Percentiles rank a stretch among this genome's conserved stretches.
These are phyloP conservation scores for Papilio protenor DNA, from an alignment of 2,888 invertebrate species.

Conservation along the genomic window DNA sequence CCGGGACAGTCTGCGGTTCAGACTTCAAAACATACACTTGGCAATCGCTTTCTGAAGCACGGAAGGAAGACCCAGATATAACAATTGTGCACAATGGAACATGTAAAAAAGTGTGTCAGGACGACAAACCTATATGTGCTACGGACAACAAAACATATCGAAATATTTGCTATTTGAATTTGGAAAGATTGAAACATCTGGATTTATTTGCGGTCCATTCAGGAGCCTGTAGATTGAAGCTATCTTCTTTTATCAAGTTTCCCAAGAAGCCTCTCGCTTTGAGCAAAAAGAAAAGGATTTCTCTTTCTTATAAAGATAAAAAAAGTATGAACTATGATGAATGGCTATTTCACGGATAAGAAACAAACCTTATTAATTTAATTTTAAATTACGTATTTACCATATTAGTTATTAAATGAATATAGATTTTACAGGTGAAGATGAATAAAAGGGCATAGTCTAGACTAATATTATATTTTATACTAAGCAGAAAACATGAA, in stretches of 20 bases:
- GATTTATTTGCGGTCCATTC: slow-evolving; percentile 9
- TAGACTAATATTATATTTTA: too few species aligned
- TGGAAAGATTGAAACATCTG: slow-evolving; percentile 8
- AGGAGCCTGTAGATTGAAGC: background rate
- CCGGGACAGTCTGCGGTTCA: slow-evolving; percentile 48
- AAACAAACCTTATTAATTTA: background rate
- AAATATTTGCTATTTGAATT: slow-evolving; percentile 34
- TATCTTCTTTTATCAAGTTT: too few species aligned
- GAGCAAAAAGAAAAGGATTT: background rate
- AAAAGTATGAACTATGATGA: slow-evolving; percentile 10
- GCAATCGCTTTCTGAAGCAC: slow-evolving; percentile 41
- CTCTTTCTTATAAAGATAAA: slow-evolving; percentile 21
- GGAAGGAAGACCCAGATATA: slow-evolving; percentile 43
- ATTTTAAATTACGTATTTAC: background rate
- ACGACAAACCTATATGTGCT: slow-evolving; percentile 7
- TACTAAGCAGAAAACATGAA: too few species aligned
- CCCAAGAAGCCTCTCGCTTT: background rate
- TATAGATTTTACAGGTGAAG: background rate
- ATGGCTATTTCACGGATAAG: slow-evolving; percentile 18
- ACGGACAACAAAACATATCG: slow-evolving; percentile 33
- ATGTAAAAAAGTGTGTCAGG: slow-evolving; percentile 13
- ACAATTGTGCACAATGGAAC: background rate
- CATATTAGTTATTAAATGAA: background rate
- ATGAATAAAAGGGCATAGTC: too few species aligned
- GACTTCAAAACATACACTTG: slow-evolving; percentile 50